Evolutionary conservation across 2,113 vertebrate species (phyloP).

Genomic region (Leptobrachium leishanense): DNA sequence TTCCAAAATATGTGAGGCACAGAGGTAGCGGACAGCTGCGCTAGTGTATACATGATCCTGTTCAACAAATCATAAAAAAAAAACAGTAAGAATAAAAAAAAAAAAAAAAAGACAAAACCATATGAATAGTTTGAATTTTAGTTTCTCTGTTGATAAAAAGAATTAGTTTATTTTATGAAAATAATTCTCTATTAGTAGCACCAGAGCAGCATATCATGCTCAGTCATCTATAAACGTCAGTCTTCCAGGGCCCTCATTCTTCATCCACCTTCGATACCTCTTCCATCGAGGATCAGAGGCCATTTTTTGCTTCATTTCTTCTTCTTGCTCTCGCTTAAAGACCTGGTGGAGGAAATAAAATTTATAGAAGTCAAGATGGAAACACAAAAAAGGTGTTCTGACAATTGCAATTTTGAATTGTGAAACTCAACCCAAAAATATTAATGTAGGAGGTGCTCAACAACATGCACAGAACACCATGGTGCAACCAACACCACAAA

Average conservation of each 20-base stretch:
- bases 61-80: too few relatives aligned
- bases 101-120: not conserved
- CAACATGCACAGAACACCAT: too few relatives aligned
- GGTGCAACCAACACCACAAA: too few relatives aligned
- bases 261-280: conserved; percentile 96
- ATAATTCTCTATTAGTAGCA: conserved; percentile 23
- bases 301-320: conserved; percentile 93
- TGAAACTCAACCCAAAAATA: too few relatives aligned
- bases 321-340: conserved; percentile 87
- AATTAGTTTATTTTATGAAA: conserved; percentile 52
- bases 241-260: conserved; percentile 89
- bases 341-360: conserved; percentile 62
- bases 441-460: too few relatives aligned
- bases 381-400: too few relatives aligned
- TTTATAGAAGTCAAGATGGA: not conserved
- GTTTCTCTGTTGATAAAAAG: not conserved
- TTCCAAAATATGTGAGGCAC: too few relatives aligned
- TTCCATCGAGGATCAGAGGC: conserved; percentile 93
- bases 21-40: too few relatives aligned
- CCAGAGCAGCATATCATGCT: conserved; percentile 49
- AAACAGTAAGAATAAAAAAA: conserved; percentile 36
- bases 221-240: conserved; percentile 90
- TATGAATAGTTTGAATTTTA: not conserved
- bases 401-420: too few relatives aligned
- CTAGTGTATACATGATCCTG: too few relatives aligned